Evolutionary conservation across 2,113 vertebrate species (phyloP).

Genomic region (Planiliza haematocheilus): DNA sequence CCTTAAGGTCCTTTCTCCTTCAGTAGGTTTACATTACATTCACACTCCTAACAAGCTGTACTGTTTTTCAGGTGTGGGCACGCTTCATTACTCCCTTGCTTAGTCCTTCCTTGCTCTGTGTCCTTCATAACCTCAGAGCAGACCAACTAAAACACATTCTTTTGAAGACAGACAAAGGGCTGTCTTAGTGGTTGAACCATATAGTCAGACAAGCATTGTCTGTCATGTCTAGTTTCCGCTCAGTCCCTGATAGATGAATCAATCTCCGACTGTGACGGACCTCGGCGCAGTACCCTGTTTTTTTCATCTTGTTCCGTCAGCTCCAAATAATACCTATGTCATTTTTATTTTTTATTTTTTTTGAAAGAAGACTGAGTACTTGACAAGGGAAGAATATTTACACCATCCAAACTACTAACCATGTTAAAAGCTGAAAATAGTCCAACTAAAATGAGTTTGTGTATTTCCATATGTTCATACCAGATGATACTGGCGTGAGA

Average conservation of each 20-base stretch:
- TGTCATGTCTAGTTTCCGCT: conserved; percentile 30
- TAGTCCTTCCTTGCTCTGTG: background rate
- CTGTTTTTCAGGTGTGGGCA: background rate
- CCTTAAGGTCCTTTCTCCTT: background rate
- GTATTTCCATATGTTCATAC: background rate
- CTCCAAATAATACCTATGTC: background rate
- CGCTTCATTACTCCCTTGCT: background rate
- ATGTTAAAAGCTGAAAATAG: background rate
- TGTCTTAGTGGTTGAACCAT: background rate
- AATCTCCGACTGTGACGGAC: conserved; percentile 17
- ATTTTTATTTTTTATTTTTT: background rate
- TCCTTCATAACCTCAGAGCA: background rate
- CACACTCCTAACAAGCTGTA: background rate
- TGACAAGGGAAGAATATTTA: background rate
- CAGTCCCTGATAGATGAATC: conserved; percentile 5
- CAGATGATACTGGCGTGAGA: background rate
- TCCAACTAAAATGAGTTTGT: background rate
- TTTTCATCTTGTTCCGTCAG: background rate
- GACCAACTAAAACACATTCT: background rate
- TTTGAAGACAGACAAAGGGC: background rate
- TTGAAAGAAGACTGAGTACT: background rate
- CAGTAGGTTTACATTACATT: background rate
- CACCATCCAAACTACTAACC: no score
- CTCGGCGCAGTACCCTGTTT: conserved; percentile 10
- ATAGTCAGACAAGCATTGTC: conserved; percentile 14